Percentiles rank a stretch among this genome's conserved stretches.
Conservation (phyloP, 1,140 invertebrate genomes). For the Patella vulgata region DNA sequence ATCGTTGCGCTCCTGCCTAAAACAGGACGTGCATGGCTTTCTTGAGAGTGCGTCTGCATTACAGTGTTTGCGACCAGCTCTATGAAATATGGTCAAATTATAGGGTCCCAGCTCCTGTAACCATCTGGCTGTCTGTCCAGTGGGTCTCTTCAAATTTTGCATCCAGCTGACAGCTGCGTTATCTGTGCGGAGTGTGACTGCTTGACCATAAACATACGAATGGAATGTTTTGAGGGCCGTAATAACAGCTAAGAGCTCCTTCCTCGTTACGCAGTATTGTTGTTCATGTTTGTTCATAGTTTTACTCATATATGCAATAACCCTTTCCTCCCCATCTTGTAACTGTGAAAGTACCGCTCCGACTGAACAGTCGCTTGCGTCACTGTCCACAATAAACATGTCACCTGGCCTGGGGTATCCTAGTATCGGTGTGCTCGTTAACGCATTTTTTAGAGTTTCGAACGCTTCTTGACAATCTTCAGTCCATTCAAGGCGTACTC, state of each 20-base stretch:
- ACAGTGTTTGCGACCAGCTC: slow-evolving; percentile 33
- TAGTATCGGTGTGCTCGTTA: slow-evolving; percentile 25
- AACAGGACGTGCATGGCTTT: slow-evolving; percentile 18
- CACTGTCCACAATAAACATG: slow-evolving; percentile 45
- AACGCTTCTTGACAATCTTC: slow-evolving; percentile 27
- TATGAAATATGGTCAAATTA: slow-evolving; percentile 38
- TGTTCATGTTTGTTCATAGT: too few species aligned
- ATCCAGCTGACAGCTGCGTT: slow-evolving; percentile 43
- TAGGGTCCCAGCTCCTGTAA: slow-evolving; percentile 36
- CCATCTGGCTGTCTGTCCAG: slow-evolving; percentile 44
- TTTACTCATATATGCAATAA: too few species aligned
- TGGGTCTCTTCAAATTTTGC: slow-evolving; percentile 29
- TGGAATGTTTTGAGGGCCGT: slow-evolving; percentile 24
- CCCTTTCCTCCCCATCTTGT: slow-evolving; percentile 35
- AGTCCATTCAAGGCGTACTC: slow-evolving; percentile 12
- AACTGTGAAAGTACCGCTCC: slow-evolving; percentile 52
- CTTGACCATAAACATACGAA: slow-evolving; percentile 34
- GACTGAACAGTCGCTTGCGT: slow-evolving; percentile 40
- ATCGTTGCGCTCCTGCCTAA: slow-evolving; percentile 10
- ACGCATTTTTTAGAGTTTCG: slow-evolving; percentile 21
- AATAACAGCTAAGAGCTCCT: slow-evolving; percentile 37
- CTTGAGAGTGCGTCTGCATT: slow-evolving; percentile 46
- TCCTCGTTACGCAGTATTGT: too few species aligned
- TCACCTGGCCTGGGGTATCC: slow-evolving; percentile 12
- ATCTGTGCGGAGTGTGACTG: slow-evolving; percentile 37